Conservation (phyloP, 2,113 vertebrate genomes). For the Spilogale gracilis region DNA sequence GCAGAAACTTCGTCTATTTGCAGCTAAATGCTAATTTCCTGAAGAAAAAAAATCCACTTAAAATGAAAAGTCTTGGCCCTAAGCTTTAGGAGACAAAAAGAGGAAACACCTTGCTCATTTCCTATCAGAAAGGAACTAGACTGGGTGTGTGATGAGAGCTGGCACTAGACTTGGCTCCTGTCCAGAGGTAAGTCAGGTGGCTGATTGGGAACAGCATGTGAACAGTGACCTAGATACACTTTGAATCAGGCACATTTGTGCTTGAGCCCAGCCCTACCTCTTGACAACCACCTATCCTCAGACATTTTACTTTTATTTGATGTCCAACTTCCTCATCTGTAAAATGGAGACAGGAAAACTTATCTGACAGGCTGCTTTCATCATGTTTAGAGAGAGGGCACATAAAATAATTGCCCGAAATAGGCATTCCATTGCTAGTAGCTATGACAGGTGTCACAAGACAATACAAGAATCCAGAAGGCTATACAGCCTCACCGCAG, state of each 20-base stretch:
- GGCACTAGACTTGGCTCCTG: not conserved
- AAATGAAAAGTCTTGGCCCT: not conserved
- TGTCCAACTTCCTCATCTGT: not conserved
- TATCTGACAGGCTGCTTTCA: not conserved
- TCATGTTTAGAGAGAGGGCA: not conserved
- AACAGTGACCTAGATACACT: not conserved
- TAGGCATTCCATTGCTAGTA: not conserved
- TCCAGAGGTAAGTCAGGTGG: not conserved
- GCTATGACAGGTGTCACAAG: not conserved
- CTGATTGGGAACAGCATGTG: not conserved
- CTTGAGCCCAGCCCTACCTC: not conserved
- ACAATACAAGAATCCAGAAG: not conserved
- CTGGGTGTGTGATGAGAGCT: not conserved
- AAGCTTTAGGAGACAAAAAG: not conserved
- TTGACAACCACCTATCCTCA: not conserved
- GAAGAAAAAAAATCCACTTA: not conserved
- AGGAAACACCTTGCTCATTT: not conserved
- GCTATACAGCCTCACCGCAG: too few species aligned
- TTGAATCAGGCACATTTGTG: fast-evolving
- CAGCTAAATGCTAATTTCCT: conserved; percentile 45
- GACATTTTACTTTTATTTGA: not conserved
- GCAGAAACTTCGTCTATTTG: not conserved
- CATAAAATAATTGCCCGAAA: not conserved
- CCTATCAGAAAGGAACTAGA: not conserved
- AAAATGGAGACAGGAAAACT: not conserved